Percentiles rank a stretch among this genome's conserved stretches.
phyloP scores from a whole-genome alignment of 2,113 vertebrate genomes.

The Dipodomys merriami region DNA sequence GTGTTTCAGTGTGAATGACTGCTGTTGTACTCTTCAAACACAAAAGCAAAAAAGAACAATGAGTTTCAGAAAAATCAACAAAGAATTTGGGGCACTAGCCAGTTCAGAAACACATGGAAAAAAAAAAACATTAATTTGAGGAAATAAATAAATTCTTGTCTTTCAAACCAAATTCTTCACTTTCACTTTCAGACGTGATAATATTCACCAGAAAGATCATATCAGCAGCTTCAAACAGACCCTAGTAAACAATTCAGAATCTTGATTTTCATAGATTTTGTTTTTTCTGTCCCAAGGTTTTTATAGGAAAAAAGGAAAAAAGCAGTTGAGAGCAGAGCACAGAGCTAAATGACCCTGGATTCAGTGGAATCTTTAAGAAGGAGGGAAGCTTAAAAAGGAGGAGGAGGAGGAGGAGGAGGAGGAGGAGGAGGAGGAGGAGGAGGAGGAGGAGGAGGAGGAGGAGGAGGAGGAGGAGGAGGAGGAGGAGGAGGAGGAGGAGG shows the following conservation, averaged over 20 bases:
- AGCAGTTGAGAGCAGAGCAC: neutral
- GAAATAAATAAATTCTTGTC: neutral
- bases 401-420: no score
- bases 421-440: no score
- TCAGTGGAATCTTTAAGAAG: constrained; percentile 25
- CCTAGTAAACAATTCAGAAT: neutral
- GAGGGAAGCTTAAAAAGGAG: neutral
- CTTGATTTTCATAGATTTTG: neutral
- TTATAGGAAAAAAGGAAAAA: neutral
- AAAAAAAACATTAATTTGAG: neutral
- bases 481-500: no score
- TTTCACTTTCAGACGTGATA: neutral
- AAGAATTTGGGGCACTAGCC: neutral
- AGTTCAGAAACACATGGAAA: neutral
- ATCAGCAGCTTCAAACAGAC: neutral
- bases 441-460: no score
- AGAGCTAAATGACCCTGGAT: neutral
- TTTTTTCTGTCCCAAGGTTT: neutral
- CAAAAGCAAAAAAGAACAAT: neutral
- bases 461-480: no score
- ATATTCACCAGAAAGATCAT: neutral
- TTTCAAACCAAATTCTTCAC: neutral
- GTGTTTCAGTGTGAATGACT: neutral
- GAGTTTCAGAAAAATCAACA: constrained; percentile 31
- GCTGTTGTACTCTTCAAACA: neutral